Evolutionary conservation across 2,113 vertebrate species (phyloP).

Genomic region (Gallinago jamesoni): DNA sequence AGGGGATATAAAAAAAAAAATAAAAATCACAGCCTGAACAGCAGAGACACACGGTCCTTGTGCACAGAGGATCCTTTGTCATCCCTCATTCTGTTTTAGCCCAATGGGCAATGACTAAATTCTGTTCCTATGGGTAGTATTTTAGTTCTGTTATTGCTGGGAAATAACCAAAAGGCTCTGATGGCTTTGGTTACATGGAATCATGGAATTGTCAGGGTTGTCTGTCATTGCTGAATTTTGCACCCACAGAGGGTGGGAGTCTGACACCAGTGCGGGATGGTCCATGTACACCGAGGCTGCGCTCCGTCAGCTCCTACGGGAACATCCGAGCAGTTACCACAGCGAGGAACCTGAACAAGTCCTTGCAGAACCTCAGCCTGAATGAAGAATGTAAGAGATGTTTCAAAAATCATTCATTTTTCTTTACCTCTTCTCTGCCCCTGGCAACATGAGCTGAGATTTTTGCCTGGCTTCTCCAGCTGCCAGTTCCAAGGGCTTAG

Average conservation of each 20-base stretch:
- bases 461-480: not conserved
- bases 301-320: conserved; percentile 98
- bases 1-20: not conserved
- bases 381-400: conserved; percentile 87
- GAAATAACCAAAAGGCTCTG: fast-evolving
- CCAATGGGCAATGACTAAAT: fast-evolving
- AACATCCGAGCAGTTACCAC: conserved; percentile 93
- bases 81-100: fast-evolving
- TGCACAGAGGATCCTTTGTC: not conserved
- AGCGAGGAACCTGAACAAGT: conserved; percentile 93
- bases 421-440: fast-evolving
- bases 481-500: not conserved
- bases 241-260: conserved; percentile 83
- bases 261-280: conserved; percentile 90
- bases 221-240: fast-evolving
- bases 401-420: fast-evolving
- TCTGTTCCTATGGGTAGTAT: fast-evolving
- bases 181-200: not conserved
- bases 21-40: not conserved
- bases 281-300: conserved; percentile 88
- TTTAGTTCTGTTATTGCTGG: fast-evolving
- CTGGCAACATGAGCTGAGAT: fast-evolving
- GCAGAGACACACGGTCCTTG: fast-evolving
- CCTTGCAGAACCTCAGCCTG: conserved; percentile 96
- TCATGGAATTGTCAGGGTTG: too few relatives aligned